phyloP scores from a whole-genome alignment of 2,797 vertebrate genomes.

The Synanceia verrucosa region DNA sequence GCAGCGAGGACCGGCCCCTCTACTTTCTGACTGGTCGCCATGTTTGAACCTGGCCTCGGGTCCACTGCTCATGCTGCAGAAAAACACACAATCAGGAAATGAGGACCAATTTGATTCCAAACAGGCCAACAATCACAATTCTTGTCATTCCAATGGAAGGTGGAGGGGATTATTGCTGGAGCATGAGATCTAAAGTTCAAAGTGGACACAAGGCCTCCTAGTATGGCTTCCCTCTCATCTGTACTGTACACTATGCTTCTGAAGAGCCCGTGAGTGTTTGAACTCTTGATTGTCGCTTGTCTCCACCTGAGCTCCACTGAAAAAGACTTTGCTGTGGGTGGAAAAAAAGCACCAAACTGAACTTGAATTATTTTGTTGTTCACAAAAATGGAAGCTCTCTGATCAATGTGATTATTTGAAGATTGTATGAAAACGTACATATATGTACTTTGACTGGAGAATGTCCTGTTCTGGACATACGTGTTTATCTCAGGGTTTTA shows the following conservation, averaged over 20 bases:
- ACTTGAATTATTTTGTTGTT: conserved; percentile 36
- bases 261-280: conserved; percentile 9
- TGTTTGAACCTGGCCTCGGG: conserved; percentile 74
- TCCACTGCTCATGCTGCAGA: background rate
- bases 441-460: conserved; percentile 71
- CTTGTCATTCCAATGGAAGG: conserved; percentile 23
- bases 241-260: conserved; percentile 38
- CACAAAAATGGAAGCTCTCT: conserved; percentile 32
- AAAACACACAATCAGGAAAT: conserved; percentile 31
- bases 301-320: conserved; percentile 34
- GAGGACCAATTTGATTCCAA: conserved; percentile 17
- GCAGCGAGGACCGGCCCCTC: conserved; percentile 93
- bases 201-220: conserved; percentile 37
- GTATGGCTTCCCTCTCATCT: conserved; percentile 42
- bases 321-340: conserved; percentile 36
- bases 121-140: conserved; percentile 38
- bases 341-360: conserved; percentile 29
- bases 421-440: conserved; percentile 67
- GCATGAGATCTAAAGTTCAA: conserved; percentile 14
- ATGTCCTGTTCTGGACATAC: conserved; percentile 78
- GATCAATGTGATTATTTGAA: conserved; percentile 64
- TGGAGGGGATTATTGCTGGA: conserved; percentile 7
- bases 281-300: conserved; percentile 28
- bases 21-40: conserved; percentile 97
- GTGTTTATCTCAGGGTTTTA: conserved; percentile 93